phyloP scores from a whole-genome alignment of 1,140 invertebrate genomes.

The Acromyrmex echinatior region DNA sequence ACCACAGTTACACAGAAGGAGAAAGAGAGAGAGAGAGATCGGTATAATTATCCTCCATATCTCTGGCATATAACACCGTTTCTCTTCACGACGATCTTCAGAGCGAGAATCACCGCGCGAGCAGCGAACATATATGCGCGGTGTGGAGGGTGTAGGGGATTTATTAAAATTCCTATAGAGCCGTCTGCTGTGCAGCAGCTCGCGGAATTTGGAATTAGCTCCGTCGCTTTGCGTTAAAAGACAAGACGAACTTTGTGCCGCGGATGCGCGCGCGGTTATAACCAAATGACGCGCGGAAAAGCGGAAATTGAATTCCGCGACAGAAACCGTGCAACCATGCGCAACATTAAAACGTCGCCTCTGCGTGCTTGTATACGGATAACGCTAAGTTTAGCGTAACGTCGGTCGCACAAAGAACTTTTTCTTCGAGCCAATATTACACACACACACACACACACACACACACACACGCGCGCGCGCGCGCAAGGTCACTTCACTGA shows the following conservation, averaged over 20 bases:
- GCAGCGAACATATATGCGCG: constrained; percentile 7
- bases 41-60: constrained; percentile 41
- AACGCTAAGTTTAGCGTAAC: constrained; percentile 10
- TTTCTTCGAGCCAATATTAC: constrained; percentile 16
- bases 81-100: constrained; percentile 18
- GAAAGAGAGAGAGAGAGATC: neutral
- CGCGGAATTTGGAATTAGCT: constrained; percentile 70
- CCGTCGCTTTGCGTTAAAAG: constrained; percentile 60
- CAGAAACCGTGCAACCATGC: constrained; percentile 30
- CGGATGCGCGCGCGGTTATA: constrained; percentile 42
- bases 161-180: constrained; percentile 67
- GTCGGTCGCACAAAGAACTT: constrained; percentile 5
- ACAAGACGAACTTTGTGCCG: constrained; percentile 54
- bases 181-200: constrained; percentile 18
- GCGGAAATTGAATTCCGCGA: constrained; percentile 61
- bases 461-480: too few species aligned
- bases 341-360: constrained; percentile 35
- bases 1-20: neutral
- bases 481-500: neutral
- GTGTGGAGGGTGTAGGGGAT: constrained; percentile 2
- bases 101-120: constrained; percentile 57
- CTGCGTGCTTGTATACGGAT: neutral
- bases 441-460: too few species aligned
- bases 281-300: constrained; percentile 58
- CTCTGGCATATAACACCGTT: constrained; percentile 2